phyloP scores from a whole-genome alignment of 2,888 invertebrate genomes.

The Balanococcus diminutus region DNA sequence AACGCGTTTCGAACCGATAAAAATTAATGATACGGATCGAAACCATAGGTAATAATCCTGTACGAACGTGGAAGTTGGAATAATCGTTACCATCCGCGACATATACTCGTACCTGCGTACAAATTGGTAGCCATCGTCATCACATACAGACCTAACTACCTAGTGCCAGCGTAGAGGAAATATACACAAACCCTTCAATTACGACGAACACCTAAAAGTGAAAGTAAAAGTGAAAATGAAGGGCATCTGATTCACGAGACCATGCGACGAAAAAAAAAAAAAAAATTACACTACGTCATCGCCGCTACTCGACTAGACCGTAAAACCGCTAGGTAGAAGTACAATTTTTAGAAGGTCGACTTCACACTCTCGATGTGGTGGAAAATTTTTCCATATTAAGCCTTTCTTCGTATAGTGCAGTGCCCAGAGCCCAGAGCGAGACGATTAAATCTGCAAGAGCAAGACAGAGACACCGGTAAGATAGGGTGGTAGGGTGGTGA shows the following conservation, averaged over 20 bases:
- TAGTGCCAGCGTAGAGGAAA: background rate
- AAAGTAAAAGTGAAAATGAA: slow-evolving; percentile 35
- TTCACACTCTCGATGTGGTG: no score
- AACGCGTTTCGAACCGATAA: background rate
- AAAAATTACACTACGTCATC: slow-evolving; percentile 8
- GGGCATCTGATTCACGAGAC: slow-evolving; percentile 29
- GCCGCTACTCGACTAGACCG: background rate
- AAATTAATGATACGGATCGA: slow-evolving; percentile 16
- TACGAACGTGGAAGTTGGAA: slow-evolving; percentile 9
- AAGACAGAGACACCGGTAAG: no score
- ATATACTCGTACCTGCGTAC: background rate
- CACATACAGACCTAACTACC: background rate
- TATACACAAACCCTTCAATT: slow-evolving; percentile 17
- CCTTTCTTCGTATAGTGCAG: no score
- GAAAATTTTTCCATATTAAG: background rate
- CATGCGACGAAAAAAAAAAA: background rate
- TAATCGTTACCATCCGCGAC: background rate
- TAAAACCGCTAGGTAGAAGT: background rate
- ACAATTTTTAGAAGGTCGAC: background rate
- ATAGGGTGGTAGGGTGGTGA: no score
- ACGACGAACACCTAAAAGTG: slow-evolving; percentile 1
- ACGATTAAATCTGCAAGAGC: no score
- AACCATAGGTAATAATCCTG: slow-evolving; percentile 15
- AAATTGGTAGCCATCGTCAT: background rate
- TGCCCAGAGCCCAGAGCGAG: no score